phyloP scores from a whole-genome alignment of 30 jellyfish, hydroid and myxozoan species.

The Morbakka virulenta region DNA sequence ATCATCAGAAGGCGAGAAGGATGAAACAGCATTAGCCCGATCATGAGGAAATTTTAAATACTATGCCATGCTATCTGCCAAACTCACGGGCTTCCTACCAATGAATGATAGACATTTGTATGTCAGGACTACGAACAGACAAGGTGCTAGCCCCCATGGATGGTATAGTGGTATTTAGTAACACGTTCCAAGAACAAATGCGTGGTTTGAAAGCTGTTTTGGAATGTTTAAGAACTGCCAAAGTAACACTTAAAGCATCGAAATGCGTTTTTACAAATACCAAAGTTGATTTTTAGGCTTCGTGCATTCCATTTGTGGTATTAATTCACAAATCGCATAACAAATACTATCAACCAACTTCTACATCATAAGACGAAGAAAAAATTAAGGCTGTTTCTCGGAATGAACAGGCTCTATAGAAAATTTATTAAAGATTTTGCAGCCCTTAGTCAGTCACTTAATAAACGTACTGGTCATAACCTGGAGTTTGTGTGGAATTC shows the following conservation, averaged over 20 bases:
- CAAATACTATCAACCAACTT: conserved; percentile 9
- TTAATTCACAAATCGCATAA: conserved; percentile 29
- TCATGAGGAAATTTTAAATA: not conserved
- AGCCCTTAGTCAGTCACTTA: not conserved
- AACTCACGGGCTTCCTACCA: not conserved
- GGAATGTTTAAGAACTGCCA: not conserved
- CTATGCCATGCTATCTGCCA: not conserved
- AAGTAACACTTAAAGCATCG: not conserved
- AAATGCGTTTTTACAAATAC: conserved; percentile 8
- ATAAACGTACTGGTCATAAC: not conserved
- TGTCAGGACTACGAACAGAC: not conserved
- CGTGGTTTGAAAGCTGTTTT: not conserved
- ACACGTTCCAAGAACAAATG: not conserved
- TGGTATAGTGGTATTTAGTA: not conserved
- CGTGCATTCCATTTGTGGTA: conserved; percentile 32
- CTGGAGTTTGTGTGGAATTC: not conserved
- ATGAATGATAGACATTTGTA: not conserved
- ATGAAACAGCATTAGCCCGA: not conserved
- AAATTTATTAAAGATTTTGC: not conserved
- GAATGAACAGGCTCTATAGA: not conserved
- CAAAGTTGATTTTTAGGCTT: conserved; percentile 5
- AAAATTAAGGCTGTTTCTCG: conserved; percentile 1
- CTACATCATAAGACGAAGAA: conserved; percentile 9
- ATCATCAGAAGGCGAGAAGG: not conserved
- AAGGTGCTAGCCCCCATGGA: not conserved